These are phyloP conservation scores for Simalia tracyae DNA, from an alignment of 2,797 vertebrate species.

Conservation along the genomic window DNA sequence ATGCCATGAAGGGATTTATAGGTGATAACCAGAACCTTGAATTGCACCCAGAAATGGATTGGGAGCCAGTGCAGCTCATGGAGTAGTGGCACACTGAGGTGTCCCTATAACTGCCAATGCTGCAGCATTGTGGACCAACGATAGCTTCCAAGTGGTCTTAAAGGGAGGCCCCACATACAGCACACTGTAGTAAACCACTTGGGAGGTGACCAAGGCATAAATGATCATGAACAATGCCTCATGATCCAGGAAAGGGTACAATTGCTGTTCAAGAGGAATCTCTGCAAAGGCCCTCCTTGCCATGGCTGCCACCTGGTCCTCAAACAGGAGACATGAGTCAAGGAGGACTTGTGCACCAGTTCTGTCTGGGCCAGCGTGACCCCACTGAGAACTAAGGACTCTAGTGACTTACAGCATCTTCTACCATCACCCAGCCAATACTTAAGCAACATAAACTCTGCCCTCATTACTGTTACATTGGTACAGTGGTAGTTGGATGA, in stretches of 20 bases:
- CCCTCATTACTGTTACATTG: background rate
- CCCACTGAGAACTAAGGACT: background rate
- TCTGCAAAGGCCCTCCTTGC: background rate
- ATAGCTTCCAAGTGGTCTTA: background rate
- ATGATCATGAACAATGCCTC: background rate
- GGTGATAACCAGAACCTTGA: background rate
- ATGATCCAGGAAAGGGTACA: background rate
- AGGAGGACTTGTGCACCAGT: background rate
- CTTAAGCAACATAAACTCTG: background rate
- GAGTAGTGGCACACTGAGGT: background rate
- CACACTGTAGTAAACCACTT: background rate
- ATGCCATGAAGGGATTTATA: background rate
- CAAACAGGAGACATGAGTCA: background rate
- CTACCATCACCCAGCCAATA: background rate
- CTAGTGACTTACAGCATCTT: background rate
- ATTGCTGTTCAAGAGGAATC: background rate
- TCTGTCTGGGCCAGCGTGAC: background rate
- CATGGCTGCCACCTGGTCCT: background rate
- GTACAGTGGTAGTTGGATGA: background rate
- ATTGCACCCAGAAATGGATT: background rate
- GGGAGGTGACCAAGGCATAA: background rate
- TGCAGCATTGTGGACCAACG: background rate
- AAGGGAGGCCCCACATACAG: background rate
- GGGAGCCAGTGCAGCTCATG: background rate
- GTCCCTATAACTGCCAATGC: background rate